These are phyloP conservation scores for Strigops habroptila DNA, from an alignment of 2,113 vertebrate genomes.

Conservation along the genomic window DNA sequence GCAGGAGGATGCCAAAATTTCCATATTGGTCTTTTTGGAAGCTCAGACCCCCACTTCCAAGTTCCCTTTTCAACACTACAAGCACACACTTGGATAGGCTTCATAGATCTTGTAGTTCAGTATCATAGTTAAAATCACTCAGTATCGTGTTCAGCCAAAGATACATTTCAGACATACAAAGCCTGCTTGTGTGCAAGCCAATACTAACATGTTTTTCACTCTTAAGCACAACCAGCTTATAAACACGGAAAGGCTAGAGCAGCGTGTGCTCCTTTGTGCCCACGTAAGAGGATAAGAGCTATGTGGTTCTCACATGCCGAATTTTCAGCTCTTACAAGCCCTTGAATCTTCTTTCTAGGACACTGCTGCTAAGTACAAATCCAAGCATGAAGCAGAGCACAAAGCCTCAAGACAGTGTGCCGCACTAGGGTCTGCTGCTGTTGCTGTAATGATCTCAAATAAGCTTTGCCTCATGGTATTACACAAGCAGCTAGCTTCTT, in stretches of 20 bases:
- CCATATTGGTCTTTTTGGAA: neutral
- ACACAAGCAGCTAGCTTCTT: neutral
- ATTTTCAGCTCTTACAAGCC: neutral
- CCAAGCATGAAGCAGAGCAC: neutral
- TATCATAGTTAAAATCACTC: neutral
- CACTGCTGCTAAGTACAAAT: neutral
- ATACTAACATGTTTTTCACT: neutral
- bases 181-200: neutral
- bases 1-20: neutral
- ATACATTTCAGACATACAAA: neutral
- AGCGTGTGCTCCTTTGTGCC: neutral
- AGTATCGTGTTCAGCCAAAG: fast-evolving
- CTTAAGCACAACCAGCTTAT: neutral
- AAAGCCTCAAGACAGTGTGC: neutral
- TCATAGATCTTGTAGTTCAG: neutral
- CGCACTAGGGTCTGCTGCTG: neutral
- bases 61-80: neutral
- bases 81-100: fast-evolving
- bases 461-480: neutral
- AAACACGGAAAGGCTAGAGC: fast-evolving
- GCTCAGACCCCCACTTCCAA: fast-evolving
- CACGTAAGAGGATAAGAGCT: fast-evolving
- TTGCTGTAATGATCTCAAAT: neutral
- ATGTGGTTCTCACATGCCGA: neutral
- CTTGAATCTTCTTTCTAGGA: neutral